phyloP scores from a whole-genome alignment of 2,797 vertebrate genomes.

The Pantherophis alleghaniensis region DNA sequence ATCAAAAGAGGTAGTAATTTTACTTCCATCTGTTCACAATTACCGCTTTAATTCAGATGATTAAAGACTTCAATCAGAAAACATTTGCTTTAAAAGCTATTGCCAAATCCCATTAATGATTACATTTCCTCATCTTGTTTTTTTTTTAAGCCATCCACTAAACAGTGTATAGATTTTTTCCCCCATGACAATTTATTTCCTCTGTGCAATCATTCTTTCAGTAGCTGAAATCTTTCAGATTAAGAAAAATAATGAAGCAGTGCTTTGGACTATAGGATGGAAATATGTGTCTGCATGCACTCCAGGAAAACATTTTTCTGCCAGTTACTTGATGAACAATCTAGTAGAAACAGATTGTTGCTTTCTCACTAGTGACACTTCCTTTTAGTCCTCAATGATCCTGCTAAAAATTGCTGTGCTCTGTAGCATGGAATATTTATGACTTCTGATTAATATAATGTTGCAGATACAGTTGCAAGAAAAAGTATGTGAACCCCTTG shows the following conservation, averaged over 20 bases:
- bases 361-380: background rate
- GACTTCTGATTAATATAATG: background rate
- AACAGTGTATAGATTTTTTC: background rate
- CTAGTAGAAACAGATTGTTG: background rate
- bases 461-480: background rate
- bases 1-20: background rate
- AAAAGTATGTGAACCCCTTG: too few species aligned
- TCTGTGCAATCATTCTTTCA: background rate
- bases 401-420: background rate
- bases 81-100: background rate
- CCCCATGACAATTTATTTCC: background rate
- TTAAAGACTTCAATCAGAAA: background rate
- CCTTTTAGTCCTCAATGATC: background rate
- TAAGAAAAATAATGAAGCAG: background rate
- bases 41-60: background rate
- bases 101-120: slow-evolving; percentile 4
- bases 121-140: background rate
- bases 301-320: background rate
- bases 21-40: background rate
- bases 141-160: background rate
- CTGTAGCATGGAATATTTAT: background rate
- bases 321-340: background rate
- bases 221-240: background rate
- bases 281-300: background rate
- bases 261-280: background rate